Base-by-base conservation (phyloP, 2,113 vertebrate species). In the Peromyscus maniculatus region DNA sequence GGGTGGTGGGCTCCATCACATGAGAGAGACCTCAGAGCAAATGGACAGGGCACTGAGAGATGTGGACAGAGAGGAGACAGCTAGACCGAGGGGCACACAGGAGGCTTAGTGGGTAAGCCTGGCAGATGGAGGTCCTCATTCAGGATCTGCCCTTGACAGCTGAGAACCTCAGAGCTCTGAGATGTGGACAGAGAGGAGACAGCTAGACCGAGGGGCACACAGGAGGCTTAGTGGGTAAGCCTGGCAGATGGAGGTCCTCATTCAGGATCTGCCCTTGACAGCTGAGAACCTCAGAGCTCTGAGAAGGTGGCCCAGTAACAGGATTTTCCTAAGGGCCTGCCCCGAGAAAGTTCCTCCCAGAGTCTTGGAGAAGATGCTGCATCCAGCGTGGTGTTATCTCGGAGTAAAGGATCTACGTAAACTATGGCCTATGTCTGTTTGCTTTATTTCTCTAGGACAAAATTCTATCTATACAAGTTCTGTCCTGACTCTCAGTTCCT, bases 81-180 rank as follows among this genome's bases (percentile, higher is more conserved):
- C 36, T 33, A 13, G 31, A 11, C 39, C 17, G 24, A 0, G 0
- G 84, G 75, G 49, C 33, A 24, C 17, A 79, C 0, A 0, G 8
- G 59, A 36, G 22, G 24, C 82, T 36, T 16, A 7, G 12, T 19
- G 24, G n/a, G 3, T 26, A 31, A 84, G 36, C 5, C 24, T 57
- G 10, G 57, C 17, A 43, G 5, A 36, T 36, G 0, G 2, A 12
- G 36, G 31, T 62, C 62, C 39, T 83, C 10, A 1, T 31, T 43
- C 2, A 6, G 12, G 43, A 36, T 71, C 62, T 31, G n/a, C 11
- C 7, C 21, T 33, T 91, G 22, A 59, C 15, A 7, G 11, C 46
- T 22, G 22, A 74, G 83, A 82, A 49, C 36, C 33, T n/a, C 55
- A 87, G 75, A 78, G 28, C 36, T 52, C 86, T 64, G 43, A 28